A percentile compares a stretch with the other conserved stretches of the same genome.
These are phyloP conservation scores for Eupithecia abbreviata DNA, from an alignment of 2,888 invertebrate genomes.

Conservation along the genomic window DNA sequence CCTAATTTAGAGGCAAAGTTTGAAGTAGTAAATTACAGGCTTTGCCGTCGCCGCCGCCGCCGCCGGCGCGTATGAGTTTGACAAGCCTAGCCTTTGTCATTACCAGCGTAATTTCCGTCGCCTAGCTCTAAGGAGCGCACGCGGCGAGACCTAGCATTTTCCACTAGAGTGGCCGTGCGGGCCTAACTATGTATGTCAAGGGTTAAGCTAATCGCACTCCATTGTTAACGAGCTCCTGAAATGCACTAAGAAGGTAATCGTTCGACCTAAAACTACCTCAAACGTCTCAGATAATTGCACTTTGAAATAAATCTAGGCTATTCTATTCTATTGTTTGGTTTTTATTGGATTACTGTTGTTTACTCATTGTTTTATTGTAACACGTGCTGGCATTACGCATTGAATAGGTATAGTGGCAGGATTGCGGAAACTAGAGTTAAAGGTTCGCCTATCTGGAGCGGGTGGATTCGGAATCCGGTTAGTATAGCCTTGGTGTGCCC, in stretches of 20 bases:
- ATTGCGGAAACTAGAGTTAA: slow-evolving; percentile 77
- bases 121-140: slow-evolving; percentile 56
- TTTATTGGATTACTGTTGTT: neutral
- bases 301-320: slow-evolving; percentile 5
- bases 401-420: slow-evolving; percentile 45
- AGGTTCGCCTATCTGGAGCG: slow-evolving; percentile 80
- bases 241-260: slow-evolving; percentile 55
- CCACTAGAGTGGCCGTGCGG: slow-evolving; percentile 76
- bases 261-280: slow-evolving; percentile 47
- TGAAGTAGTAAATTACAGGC: slow-evolving; percentile 22
- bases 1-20: slow-evolving; percentile 14
- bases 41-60: slow-evolving; percentile 11
- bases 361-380: slow-evolving; percentile 15
- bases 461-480: slow-evolving; percentile 80
- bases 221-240: slow-evolving; percentile 76
- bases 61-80: slow-evolving; percentile 18
- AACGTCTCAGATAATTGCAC: slow-evolving; percentile 19
- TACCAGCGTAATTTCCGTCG: slow-evolving; percentile 53
- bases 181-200: slow-evolving; percentile 78
- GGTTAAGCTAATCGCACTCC: slow-evolving; percentile 76
- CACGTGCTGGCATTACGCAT: slow-evolving; percentile 33
- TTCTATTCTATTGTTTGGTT: slow-evolving; percentile 10
- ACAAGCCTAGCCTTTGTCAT: slow-evolving; percentile 21
- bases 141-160: slow-evolving; percentile 76
- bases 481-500: slow-evolving; percentile 76